phyloP scores from a whole-genome alignment of 2,113 vertebrate species.

The Litocranius walleri region DNA sequence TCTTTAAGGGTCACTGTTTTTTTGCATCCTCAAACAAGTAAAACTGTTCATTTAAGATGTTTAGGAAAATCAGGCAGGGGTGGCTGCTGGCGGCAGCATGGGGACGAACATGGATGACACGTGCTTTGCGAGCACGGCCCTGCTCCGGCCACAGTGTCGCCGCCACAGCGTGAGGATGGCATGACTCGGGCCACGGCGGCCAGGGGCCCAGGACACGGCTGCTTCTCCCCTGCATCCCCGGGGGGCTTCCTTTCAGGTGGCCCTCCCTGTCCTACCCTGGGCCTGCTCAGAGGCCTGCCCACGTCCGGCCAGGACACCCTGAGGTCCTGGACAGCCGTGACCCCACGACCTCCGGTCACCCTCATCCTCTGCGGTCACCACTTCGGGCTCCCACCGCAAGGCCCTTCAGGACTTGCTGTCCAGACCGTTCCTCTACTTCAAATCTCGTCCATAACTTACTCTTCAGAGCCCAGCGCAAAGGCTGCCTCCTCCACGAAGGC shows the following conservation, averaged over 20 bases:
- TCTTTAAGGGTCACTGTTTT: not conserved
- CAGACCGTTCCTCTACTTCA: not conserved
- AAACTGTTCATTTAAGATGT: not conserved
- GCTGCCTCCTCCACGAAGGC: not conserved
- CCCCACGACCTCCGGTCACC: not conserved
- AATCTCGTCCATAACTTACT: not conserved
- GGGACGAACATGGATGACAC: not conserved
- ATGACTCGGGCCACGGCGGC: accelerated
- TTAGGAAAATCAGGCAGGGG: not conserved
- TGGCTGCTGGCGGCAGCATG: not conserved
- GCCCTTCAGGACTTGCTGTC: not conserved
- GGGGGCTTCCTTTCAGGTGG: not conserved
- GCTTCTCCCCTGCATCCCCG: not conserved
- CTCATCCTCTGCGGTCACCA: accelerated
- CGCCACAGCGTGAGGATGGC: not conserved
- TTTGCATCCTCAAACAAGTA: not conserved
- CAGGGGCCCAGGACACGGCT: not conserved
- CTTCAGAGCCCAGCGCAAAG: not conserved
- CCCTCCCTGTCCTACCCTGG: not conserved
- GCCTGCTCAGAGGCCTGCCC: not conserved
- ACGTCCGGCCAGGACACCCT: not conserved
- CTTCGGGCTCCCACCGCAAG: not conserved
- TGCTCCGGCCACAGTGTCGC: too few species aligned
- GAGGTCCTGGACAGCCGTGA: not conserved
- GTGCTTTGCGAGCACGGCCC: not conserved